Conservation (phyloP, 2,888 invertebrate genomes). For the Drosophila colorata region DNA sequence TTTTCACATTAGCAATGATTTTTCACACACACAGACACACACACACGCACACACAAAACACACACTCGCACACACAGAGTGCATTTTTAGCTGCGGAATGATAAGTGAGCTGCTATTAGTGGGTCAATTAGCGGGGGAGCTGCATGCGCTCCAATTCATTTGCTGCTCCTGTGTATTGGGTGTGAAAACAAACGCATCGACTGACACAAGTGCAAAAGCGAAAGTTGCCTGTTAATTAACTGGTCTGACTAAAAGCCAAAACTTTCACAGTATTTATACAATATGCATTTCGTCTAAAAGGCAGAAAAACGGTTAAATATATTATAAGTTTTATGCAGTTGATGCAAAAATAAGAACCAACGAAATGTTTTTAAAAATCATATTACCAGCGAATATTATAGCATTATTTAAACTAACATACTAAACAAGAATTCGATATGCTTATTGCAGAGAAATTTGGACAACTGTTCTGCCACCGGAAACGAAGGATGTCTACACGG, state of each 20-base stretch:
- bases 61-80: slow-evolving; percentile 28
- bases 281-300: too few species aligned
- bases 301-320: too few species aligned
- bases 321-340: too few species aligned
- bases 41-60: too few species aligned
- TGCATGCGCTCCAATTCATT: slow-evolving; percentile 64
- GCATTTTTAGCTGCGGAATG: slow-evolving; percentile 43
- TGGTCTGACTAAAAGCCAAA: slow-evolving; percentile 11
- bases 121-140: slow-evolving; percentile 69
- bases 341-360: too few species aligned
- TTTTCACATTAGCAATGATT: slow-evolving; percentile 78
- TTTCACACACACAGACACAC: slow-evolving; percentile 42
- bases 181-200: slow-evolving; percentile 59
- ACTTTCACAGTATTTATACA: too few species aligned
- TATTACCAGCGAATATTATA: too few species aligned
- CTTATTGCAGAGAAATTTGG: slow-evolving; percentile 88
- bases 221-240: slow-evolving; percentile 66
- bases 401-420: too few species aligned
- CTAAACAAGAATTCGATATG: background rate
- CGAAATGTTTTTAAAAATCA: too few species aligned
- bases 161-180: slow-evolving; percentile 41
- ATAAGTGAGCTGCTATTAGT: slow-evolving; percentile 76
- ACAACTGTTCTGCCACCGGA: slow-evolving; percentile 86
- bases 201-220: slow-evolving; percentile 56
- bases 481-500: slow-evolving; percentile 86